Conservation (phyloP, 2,113 vertebrate genomes). For the Tauraco erythrolophus region DNA sequence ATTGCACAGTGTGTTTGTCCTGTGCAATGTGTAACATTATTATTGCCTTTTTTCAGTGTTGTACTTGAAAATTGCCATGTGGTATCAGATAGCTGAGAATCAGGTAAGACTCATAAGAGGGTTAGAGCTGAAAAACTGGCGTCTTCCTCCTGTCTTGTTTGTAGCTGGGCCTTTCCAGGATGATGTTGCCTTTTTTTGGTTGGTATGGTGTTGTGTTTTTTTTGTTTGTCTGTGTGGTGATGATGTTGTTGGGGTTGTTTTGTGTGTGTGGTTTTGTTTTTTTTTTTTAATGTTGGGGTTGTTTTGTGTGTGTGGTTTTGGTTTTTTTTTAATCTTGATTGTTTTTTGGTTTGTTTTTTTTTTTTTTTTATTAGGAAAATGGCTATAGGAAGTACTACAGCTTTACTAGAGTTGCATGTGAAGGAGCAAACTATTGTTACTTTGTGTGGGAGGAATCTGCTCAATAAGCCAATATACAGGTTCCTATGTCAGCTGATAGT, state of each 20-base stretch:
- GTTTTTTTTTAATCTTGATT: neutral
- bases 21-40: neutral
- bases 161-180: neutral
- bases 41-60: neutral
- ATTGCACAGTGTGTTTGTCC: neutral
- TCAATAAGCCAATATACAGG: neutral
- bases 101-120: neutral
- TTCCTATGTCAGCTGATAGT: neutral
- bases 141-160: neutral
- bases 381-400: neutral
- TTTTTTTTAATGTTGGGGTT: too few relatives aligned
- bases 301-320: too few relatives aligned
- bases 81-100: neutral
- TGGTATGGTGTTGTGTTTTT: too few relatives aligned
- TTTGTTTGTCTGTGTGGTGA: too few relatives aligned
- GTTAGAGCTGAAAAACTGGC: neutral
- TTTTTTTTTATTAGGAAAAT: neutral
- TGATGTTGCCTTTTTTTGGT: neutral
- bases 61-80: neutral
- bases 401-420: neutral
- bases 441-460: conserved; percentile 1
- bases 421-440: neutral
- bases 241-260: too few relatives aligned
- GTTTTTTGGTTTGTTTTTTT: too few relatives aligned
- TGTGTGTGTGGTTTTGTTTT: too few relatives aligned